Conservation (phyloP, 2,888 invertebrate species). For the Drosophila phalerata region DNA sequence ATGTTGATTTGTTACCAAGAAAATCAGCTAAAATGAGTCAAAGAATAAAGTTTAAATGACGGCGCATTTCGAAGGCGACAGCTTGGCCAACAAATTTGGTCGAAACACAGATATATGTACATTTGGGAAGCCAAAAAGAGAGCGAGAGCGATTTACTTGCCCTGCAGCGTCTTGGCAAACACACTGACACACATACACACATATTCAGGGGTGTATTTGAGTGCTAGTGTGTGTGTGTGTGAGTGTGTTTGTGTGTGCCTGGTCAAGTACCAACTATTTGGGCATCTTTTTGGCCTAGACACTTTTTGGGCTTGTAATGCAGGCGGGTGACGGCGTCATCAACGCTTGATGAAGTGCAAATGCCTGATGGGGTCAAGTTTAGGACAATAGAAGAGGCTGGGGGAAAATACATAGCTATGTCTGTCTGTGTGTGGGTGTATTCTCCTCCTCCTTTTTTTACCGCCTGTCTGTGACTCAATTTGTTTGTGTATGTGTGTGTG, state of each 20-base stretch:
- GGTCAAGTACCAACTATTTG: conserved; percentile 52
- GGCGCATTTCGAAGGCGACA: conserved; percentile 60
- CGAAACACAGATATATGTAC: not conserved
- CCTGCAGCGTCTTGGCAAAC: conserved; percentile 69
- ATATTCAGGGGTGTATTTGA: conserved; percentile 7
- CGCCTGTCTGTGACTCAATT: conserved; percentile 26
- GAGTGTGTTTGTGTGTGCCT: conserved; percentile 33
- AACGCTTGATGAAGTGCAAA: conserved; percentile 75
- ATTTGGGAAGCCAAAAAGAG: conserved; percentile 11
- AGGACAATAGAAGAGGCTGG: conserved; percentile 39
- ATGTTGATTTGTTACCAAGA: conserved; percentile 52
- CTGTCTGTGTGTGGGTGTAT: conserved; percentile 16
- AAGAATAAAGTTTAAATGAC: conserved; percentile 52
- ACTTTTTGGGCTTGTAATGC: conserved; percentile 43
- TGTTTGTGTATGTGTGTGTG: conserved; percentile 39
- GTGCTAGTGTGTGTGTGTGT: conserved; percentile 5
- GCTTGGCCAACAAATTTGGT: conserved; percentile 56
- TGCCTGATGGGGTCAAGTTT: conserved; percentile 76
- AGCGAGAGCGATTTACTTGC: conserved; percentile 47
- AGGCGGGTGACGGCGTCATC: conserved; percentile 46
- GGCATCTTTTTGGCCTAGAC: conserved; percentile 55
- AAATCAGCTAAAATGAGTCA: conserved; percentile 5
- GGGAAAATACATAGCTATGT: conserved; percentile 27
- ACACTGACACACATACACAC: conserved; percentile 54
- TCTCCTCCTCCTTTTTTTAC: conserved; percentile 17